Evolutionary conservation across 92 coral and sea anemone genomes (phyloP).

Genomic region (Micromussa lordhowensis): DNA sequence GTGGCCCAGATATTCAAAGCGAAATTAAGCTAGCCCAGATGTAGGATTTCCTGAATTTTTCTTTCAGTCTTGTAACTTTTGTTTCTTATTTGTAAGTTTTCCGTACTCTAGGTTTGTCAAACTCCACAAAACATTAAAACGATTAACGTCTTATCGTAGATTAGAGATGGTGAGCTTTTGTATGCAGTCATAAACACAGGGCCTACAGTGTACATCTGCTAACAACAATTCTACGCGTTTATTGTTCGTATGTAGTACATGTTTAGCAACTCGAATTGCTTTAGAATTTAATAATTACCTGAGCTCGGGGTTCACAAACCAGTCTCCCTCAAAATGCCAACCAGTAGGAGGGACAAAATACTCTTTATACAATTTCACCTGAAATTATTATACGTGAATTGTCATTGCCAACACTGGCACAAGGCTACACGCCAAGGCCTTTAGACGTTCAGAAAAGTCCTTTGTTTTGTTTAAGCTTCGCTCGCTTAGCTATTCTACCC

Average conservation of each 20-base stretch:
- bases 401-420: background rate
- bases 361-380: slow-evolving; percentile 86
- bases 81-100: too few species aligned
- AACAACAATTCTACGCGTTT: background rate
- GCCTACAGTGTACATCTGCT: background rate
- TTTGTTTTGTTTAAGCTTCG: too few species aligned
- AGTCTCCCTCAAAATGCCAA: slow-evolving; percentile 96
- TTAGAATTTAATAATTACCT: slow-evolving; percentile 58
- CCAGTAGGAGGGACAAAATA: slow-evolving; percentile 93
- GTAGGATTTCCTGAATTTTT: too few species aligned
- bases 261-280: background rate
- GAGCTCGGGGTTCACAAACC: slow-evolving; percentile 98
- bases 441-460: background rate
- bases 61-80: too few species aligned
- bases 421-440: background rate
- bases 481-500: too few species aligned
- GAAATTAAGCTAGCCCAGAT: too few species aligned
- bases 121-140: too few species aligned
- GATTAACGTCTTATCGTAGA: too few species aligned
- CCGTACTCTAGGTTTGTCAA: too few species aligned
- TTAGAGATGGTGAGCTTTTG: too few species aligned
- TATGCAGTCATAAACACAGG: background rate
- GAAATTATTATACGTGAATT: background rate
- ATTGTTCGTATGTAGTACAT: too few species aligned
- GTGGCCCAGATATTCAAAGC: too few species aligned